Base-by-base conservation (phyloP, 2,888 invertebrate genomes). In the Anorthoa munda region DNA sequence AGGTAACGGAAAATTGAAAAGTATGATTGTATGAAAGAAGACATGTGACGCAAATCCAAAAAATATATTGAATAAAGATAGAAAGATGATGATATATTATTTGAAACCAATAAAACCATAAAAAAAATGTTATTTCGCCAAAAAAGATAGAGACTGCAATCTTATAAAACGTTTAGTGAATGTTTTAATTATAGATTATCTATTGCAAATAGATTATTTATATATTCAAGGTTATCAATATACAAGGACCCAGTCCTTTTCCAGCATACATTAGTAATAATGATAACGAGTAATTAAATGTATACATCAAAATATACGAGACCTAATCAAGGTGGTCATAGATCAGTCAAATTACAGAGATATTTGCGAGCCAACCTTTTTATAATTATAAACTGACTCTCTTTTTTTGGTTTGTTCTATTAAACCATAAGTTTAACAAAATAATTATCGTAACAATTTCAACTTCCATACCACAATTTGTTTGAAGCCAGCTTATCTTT, bases 231-330 rank as follows among this genome's bases (percentile, higher is more conserved):
- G 9, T 39, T 39, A 72, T 67, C 59, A 60, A 67, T 77, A 50
- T 58, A 77, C 67, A 68, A 68, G 18, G 21, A 67, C 17, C 46
- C 18, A 18, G 31, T 71, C 66, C 72, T 65, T 48, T 65, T 21
- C 45, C 31, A 72, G 56, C 61, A 51, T 68, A 58, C 59, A 66
- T 80, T 72, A 66, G 65, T 77, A 68, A 55, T 65, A 69, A 82
- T 68, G 63, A 66, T 69, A 66, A 80, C 63, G 21, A 73, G 73
- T 82, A 78, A 80, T 77, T 72, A 73, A 73, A 64, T 72, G 63
- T 76, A 77, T 66, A 70, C 73, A 50, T 65, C 61, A 64, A n/a
- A n/a, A 72, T 74, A 74, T 66, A 31, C 69, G 48, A 68, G 63
- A 67, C 70, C 59, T 68, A 58, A 72, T 83, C 79, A 70, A 81